Evolutionary conservation across 2,888 invertebrate genomes (phyloP), one percentile per base, ranked within the genome.

Genomic region (Lymantria monacha): DNA sequence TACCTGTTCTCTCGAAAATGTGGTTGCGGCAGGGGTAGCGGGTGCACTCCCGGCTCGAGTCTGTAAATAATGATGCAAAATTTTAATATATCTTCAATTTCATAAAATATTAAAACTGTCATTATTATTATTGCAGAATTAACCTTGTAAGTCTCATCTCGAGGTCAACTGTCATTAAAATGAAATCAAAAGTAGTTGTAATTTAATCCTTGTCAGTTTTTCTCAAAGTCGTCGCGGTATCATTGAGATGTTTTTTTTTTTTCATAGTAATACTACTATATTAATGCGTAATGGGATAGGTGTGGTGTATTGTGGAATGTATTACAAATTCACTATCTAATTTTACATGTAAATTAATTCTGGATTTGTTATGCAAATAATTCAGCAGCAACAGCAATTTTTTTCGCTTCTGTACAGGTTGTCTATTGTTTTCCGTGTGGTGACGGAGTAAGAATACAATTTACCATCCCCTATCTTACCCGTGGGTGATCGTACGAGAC

Each of bases 41-140:
- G 92, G 92, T 37, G 92, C 91, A 70, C 92, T 92, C 55, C 90
- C 84, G 52, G 92, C 85, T 73, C 93, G 85, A 54, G 83, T 80
- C 92, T 92, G 78, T n/a, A 53, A 87, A 87, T 80, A 84, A 87
- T 59, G 72, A 62, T 70, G 54, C 53, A 55, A 44, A 45, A 46
- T 37, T 30, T 33, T 33, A 9, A 10, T 33, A 33, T 10, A 8
- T 33, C 7, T 11, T 1, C 36, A 36, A 36, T 11, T 11, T 3
- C 7, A 36, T 11, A 11, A 36, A 3, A 38, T 38, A n/a, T 38
- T n/a, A 2, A 38, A 38, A 5, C 33, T 33, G 7, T 33, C 22
- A 22, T 22, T 22, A 22, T 8, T 66, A 64, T 61, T 49, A 56
- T 57, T 54, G 66, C 63, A 59, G 67, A 69, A 73, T 66, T 70